These are phyloP conservation scores for Ameiurus melas DNA, from an alignment of 2,113 vertebrate genomes.

Conservation along the genomic window DNA sequence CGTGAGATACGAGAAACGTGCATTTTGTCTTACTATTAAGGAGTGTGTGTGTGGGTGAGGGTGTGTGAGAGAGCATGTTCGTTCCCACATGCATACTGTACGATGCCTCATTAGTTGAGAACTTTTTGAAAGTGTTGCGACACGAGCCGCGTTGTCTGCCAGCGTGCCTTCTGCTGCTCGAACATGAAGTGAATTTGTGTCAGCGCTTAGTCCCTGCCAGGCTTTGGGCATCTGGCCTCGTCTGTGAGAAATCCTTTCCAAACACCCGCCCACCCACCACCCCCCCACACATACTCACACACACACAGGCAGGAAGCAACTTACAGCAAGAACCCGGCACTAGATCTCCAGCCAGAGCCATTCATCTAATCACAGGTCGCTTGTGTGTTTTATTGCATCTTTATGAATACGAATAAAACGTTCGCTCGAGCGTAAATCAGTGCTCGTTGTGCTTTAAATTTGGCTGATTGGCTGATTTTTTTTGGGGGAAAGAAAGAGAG, in stretches of 20 bases:
- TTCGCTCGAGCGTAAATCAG: not conserved
- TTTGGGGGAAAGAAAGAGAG: too few relatives aligned
- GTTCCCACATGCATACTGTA: not conserved
- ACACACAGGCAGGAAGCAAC: not conserved
- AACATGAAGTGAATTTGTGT: constrained; percentile 47
- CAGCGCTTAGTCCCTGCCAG: constrained; percentile 30
- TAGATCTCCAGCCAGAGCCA: too few relatives aligned
- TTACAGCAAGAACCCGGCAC: not conserved
- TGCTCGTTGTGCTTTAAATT: not conserved
- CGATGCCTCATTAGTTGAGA: constrained; percentile 44
- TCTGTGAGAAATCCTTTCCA: constrained; percentile 36
- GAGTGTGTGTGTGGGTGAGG: not conserved
- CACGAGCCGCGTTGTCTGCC: constrained; percentile 28
- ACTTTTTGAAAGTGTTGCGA: constrained; percentile 35
- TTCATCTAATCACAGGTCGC: not conserved
- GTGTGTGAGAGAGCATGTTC: not conserved
- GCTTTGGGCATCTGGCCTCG: constrained; percentile 31
- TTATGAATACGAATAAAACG: not conserved
- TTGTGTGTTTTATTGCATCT: not conserved
- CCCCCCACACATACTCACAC: not conserved
- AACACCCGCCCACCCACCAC: not conserved
- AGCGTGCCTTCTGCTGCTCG: constrained; percentile 40
- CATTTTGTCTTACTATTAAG: not conserved
- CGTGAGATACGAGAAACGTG: not conserved
- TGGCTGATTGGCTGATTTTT: not conserved